Conservation (phyloP, 2,113 vertebrate genomes). For the Sarotherodon lohbergeri region DNA sequence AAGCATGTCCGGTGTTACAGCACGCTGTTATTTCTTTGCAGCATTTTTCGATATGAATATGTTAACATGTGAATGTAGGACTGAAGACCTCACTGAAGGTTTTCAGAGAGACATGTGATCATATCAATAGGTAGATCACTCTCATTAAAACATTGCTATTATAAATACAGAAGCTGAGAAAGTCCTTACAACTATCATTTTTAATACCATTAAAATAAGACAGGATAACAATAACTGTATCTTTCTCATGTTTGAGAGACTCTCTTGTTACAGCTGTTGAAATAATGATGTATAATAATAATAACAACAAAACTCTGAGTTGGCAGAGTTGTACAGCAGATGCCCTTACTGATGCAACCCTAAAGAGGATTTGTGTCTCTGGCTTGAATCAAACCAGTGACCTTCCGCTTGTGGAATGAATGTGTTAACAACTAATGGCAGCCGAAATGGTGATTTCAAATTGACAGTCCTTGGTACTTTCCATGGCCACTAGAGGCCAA, state of each 20-base stretch:
- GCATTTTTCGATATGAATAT: neutral
- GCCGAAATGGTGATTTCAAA: neutral
- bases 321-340: neutral
- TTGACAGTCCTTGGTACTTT: neutral
- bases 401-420: rapidly evolving
- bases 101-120: rapidly evolving
- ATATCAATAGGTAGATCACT: neutral
- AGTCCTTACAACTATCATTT: neutral
- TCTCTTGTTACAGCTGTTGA: neutral
- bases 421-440: neutral
- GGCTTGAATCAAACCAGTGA: neutral
- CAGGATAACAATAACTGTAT: neutral
- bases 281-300: neutral
- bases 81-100: neutral
- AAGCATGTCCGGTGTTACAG: neutral
- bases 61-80: neutral
- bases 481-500: constrained; percentile 5
- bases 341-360: rapidly evolving
- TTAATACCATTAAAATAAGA: neutral
- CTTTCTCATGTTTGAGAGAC: neutral
- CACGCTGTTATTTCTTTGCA: neutral
- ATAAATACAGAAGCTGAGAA: neutral
- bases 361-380: neutral
- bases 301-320: neutral
- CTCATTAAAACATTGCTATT: neutral